These are phyloP conservation scores for Tenualosa thibaudeaui DNA, from an alignment of 2,797 vertebrate species.

Conservation along the genomic window DNA sequence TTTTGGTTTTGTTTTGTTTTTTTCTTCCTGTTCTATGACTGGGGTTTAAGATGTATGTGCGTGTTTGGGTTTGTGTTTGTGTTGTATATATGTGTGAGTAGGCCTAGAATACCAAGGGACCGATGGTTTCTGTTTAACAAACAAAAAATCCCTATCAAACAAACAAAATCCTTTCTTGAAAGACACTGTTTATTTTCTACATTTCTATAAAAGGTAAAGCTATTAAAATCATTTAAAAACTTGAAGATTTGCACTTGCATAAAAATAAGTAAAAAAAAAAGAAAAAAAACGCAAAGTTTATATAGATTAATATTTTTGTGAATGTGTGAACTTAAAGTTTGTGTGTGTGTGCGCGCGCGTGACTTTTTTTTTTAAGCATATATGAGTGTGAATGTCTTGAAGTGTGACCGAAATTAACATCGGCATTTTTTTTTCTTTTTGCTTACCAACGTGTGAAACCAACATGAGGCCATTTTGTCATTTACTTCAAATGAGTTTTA, in stretches of 20 bases:
- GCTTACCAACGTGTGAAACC: constrained; percentile 77
- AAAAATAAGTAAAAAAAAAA: constrained; percentile 45
- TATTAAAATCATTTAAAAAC: constrained; percentile 67
- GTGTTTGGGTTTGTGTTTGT: no score
- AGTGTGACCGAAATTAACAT: constrained; percentile 69
- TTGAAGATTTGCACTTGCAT: constrained; percentile 67
- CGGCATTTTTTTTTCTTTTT: constrained; percentile 70
- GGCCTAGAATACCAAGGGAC: constrained; percentile 55
- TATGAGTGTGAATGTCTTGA: constrained; percentile 51
- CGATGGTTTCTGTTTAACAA: constrained; percentile 72
- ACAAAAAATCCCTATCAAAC: constrained; percentile 78
- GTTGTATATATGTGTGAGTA: not conserved
- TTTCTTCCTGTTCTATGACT: not conserved
- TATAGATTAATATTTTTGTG: constrained; percentile 78
- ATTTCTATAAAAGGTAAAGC: constrained; percentile 51
- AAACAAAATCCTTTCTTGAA: constrained; percentile 71
- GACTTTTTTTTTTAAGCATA: constrained; percentile 27
- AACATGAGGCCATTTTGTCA: constrained; percentile 75
- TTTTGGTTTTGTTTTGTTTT: not conserved
- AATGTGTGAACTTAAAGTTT: constrained; percentile 52
- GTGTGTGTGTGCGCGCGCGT: constrained; percentile 52
- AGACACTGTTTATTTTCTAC: constrained; percentile 57
- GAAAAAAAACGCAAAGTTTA: constrained; percentile 60
- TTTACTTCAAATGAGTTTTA: constrained; percentile 37
- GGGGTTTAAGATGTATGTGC: not conserved